Evolutionary conservation across 2,113 vertebrate species (phyloP), one percentile per base, ranked within the genome.

Genomic region (Channa maculata): DNA sequence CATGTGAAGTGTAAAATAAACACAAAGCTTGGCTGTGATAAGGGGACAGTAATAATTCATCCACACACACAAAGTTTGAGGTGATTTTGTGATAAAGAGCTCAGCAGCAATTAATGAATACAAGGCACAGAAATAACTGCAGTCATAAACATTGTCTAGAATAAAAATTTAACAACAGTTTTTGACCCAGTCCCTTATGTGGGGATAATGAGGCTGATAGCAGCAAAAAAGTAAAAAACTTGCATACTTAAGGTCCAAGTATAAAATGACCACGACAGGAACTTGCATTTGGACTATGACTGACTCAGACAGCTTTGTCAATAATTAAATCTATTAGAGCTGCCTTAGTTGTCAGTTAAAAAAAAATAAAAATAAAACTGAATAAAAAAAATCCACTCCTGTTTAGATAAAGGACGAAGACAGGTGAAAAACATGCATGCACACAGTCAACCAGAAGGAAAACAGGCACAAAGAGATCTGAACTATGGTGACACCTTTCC

Each of bases 361-460:
- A 71, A 33, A 48, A 36, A 10, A n/a, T n/a, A 41, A n/a, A 13
- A 64, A 24, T 1, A 10, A 53, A 72, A 71, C 12, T n/a, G 41
- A 15, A 9, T 65, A 8, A 2, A 36, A 43, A 49, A 51, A 10
- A 38, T 14, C 38, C 2, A 44, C 14, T 11, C 0, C 13, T 49
- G 3, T 11, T 52, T 7, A 34, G n/a, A 50, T 6, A 3, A 5
- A 70, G 15, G 45, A 59, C 14, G 45, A 51, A 74, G 15, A 62
- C 46, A 45, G 33, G 48, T 67, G 57, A 81, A 75, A 78, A 24
- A 85, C 70, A 74, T 65, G 71, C 89, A 87, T 48, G 53, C 52
- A 87, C 52, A 72, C n/a, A 70, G 45, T 81, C 36, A 24, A 46
- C 51, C 15, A 53, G 48, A 76, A 13, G 8, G 24, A 24, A 24